Base-by-base conservation (phyloP, 2,113 vertebrate species). In the Prionailurus bengalensis region DNA sequence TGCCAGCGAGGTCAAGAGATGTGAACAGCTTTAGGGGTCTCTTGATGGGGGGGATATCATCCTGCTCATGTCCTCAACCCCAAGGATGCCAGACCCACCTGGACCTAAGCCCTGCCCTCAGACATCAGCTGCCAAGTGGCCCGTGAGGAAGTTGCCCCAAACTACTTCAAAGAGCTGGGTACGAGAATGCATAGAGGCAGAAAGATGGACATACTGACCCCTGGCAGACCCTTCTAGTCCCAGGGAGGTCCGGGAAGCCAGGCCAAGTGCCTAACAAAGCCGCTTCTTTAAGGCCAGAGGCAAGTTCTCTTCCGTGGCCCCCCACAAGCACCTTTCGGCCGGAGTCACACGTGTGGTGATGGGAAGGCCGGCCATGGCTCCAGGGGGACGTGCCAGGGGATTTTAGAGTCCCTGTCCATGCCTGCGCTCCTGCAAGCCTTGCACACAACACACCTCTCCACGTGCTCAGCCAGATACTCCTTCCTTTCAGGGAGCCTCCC, bases 161-260 rank as follows among this genome's bases (percentile, higher is more conserved):
- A 45, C 66, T 39, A 84, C 93, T 87, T 39, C 45, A 87, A 87
- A 87, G 33, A 36, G 12, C 51, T 68, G 29, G n/a, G 36, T 19
- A 45, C 14, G 48, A 63, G 58, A 25, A 73, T 76, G 33, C 78
- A 81, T 8, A 14, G 14, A 83, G 63, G 53, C 27, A 55, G 33
- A 76, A 66, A 12, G n/a, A 27, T 55, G 66, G 73, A 76, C 27
- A 87, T 51, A 31, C 45, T 61, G 36, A 89, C 11, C 45, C 31
- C 31, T 17, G 21, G 29, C 10, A 55, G n/a, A 68, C 27, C 31
- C 36, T 68, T 53, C 36, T 39, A 90, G 85, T 39, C 36, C 66
- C 74, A 89, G 53, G 61, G 19, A 78, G 63, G 61, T 45, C 79
- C n/a, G 91, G 42, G 86, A 96, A 96, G 71, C 65, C 29, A 90